These are phyloP conservation scores for Agriopis marginaria DNA, from an alignment of 2,888 invertebrate species.

Conservation along the genomic window DNA sequence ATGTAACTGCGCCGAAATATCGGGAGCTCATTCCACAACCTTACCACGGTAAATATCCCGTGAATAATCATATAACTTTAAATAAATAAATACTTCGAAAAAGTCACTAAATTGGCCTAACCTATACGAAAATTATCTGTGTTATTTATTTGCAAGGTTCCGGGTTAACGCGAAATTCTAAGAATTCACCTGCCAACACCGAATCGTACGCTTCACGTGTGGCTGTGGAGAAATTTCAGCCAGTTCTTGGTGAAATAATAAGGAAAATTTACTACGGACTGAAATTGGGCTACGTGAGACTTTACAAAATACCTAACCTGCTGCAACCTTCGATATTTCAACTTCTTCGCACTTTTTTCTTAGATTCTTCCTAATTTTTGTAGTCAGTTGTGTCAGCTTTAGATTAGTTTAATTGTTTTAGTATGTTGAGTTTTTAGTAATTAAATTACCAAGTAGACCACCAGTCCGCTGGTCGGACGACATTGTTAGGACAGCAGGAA, in stretches of 20 bases:
- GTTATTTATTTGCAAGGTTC: not conserved
- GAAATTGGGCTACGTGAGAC: not conserved
- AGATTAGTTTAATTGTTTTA: too few species aligned
- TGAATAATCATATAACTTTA: too few species aligned
- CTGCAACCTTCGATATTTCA: not conserved
- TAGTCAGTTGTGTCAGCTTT: too few species aligned
- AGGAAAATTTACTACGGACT: constrained; percentile 2
- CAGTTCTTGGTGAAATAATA: constrained; percentile 6
- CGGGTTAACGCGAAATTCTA: not conserved
- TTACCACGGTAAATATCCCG: too few species aligned
- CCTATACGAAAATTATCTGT: not conserved
- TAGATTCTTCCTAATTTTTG: too few species aligned
- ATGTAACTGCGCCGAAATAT: too few species aligned
- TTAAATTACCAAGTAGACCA: too few species aligned
- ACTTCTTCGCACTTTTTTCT: not conserved
- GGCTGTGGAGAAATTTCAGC: not conserved
- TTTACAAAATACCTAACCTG: not conserved
- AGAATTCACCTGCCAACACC: constrained; percentile 13
- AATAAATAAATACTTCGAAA: not conserved
- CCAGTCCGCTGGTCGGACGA: too few species aligned
- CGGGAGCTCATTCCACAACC: too few species aligned
- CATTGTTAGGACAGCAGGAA: too few species aligned
- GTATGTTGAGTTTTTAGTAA: too few species aligned
- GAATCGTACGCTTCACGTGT: constrained; percentile 8
- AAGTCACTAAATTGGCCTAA: not conserved